A percentile compares a stretch with the other conserved stretches of the same genome.
Conservation (phyloP, 2,888 invertebrate genomes). For the Lasioglossum calceatum region DNA sequence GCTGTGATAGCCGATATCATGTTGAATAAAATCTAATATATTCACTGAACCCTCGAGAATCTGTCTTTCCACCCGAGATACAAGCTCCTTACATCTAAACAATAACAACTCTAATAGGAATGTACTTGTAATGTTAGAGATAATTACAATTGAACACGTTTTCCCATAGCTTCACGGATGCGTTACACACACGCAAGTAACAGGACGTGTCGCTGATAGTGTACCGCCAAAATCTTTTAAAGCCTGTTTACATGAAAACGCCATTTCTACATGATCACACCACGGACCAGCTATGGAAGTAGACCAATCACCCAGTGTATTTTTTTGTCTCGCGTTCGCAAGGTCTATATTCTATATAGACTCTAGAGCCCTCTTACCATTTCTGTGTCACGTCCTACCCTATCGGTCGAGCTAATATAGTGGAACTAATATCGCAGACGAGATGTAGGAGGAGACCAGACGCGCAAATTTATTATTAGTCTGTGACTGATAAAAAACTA, state of each 20-base stretch:
- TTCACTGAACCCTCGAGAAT: constrained; percentile 4
- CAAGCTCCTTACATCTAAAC: not conserved
- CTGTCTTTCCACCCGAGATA: not conserved
- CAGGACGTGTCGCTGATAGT: constrained; percentile 24
- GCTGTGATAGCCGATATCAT: constrained; percentile 55
- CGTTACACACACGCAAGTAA: constrained; percentile 27
- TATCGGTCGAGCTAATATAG: not conserved
- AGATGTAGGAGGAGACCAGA: too few species aligned
- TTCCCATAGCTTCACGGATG: constrained; percentile 34
- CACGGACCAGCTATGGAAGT: not conserved
- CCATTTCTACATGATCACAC: not conserved
- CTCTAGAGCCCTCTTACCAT: not conserved
- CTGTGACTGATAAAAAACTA: too few species aligned
- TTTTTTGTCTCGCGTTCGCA: not conserved
- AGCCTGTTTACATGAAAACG: constrained; percentile 42
- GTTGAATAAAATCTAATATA: constrained; percentile 24
- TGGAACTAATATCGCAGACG: too few species aligned
- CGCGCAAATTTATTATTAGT: too few species aligned
- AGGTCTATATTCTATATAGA: too few species aligned
- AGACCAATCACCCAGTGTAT: not conserved
- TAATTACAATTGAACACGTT: constrained; percentile 42
- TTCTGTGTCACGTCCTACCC: not conserved
- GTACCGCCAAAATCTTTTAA: constrained; percentile 62
- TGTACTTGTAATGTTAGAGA: constrained; percentile 27
- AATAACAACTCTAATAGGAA: not conserved